phyloP scores from a whole-genome alignment of 2,113 vertebrate genomes.

The Silurus glanis region DNA sequence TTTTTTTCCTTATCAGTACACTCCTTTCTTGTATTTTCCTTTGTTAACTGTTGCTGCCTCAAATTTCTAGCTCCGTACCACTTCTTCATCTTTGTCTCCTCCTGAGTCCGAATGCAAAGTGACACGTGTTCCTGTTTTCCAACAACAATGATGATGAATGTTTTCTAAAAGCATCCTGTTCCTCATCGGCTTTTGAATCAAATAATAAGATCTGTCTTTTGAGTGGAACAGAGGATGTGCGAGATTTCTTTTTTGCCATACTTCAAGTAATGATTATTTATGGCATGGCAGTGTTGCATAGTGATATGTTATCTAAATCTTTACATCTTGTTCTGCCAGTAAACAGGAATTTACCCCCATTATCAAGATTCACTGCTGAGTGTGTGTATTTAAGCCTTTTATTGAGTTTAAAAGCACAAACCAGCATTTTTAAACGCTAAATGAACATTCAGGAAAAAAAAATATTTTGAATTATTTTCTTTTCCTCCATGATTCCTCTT shows the following conservation, averaged over 20 bases:
- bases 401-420: background rate
- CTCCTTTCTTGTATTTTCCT: constrained; percentile 46
- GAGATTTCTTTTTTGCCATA: constrained; percentile 56
- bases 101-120: constrained; percentile 70
- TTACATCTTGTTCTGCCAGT: constrained; percentile 64
- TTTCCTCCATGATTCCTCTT: background rate
- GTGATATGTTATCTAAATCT: constrained; percentile 67
- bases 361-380: background rate
- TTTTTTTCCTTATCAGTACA: constrained; percentile 49
- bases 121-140: constrained; percentile 73
- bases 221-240: constrained; percentile 42
- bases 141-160: constrained; percentile 77
- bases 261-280: constrained; percentile 70
- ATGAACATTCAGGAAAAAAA: background rate
- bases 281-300: constrained; percentile 59
- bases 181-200: constrained; percentile 68
- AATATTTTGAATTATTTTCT: background rate
- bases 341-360: constrained; percentile 38
- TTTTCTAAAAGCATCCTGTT: constrained; percentile 69
- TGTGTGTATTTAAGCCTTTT: background rate
- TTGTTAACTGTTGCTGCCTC: constrained; percentile 58
- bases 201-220: constrained; percentile 63
- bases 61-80: constrained; percentile 48
- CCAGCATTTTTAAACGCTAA: background rate
- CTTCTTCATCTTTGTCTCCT: constrained; percentile 52